Evolutionary conservation across 2,797 vertebrate genomes (phyloP), one percentile per base, ranked within the genome.

Genomic region (Melanotaenia maccullochi): DNA sequence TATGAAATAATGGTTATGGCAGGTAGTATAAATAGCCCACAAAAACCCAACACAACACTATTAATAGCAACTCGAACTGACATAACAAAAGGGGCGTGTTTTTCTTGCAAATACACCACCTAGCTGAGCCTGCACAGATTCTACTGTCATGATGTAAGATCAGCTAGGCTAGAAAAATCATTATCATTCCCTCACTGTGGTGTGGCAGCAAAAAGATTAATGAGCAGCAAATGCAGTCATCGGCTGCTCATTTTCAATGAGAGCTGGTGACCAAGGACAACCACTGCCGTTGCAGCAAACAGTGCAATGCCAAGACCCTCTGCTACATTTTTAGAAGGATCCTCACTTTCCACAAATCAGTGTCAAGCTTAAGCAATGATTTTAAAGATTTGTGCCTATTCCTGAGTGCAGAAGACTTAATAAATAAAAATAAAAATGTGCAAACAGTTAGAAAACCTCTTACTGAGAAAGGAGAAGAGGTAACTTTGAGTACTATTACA

Each of bases 211-310:
- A 51, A 47, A 66, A 71, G 77, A 85, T 77, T 72, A 76, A 89
- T 83, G 78, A 71, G 70, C 74, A 60, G 73, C 59, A 67, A 75
- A 82, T 44, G 65, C 65, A 72, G 83, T 85, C 75, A 84, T 63
- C 52, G 66, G 77, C 70, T 80, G 75, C 69, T 85, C 44, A 64
- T 91, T 85, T 82, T 64, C 65, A 75, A 51, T 74, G 64, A 71
- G 68, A 75, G 71, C 67, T 60, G 66, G 61, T 67, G 77, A 79
- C 8, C 58, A 86, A 60, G 42, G 68, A 65, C 59, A 73, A 65
- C 64, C 66, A 30, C 65, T 75, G 78, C 71, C 66, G 68, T 67
- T 68, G 68, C 81, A 68, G 79, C 51, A 75, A 58, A 73, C 56
- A 58, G 55, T 11, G 3, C 59, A 16, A 47, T 18, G 24, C 59